Base-by-base conservation (phyloP, 2,797 vertebrate genomes). In the Phataginus tricuspis region DNA sequence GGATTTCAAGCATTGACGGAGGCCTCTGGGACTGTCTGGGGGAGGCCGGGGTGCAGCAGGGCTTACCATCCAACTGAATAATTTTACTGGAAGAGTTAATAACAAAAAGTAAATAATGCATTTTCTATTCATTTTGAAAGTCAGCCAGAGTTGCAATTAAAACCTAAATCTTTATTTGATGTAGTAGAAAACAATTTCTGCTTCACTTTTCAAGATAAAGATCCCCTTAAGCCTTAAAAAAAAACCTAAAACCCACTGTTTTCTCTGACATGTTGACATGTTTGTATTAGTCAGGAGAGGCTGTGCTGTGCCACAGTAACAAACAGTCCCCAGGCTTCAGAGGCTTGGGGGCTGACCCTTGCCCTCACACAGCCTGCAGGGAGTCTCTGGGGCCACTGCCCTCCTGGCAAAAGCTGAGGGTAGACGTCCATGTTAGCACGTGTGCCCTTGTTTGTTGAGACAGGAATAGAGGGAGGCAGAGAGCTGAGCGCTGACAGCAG, bases 401-500 rank as follows among this genome's bases (percentile, higher is more conserved):
- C 12, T 29, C 63, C 42, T 2, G 29, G 16, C 13, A 5, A 31
- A 19, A 42, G 49, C 45, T 34, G n/a, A 27, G 57, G 4, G 0
- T 16, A 2, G 34, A 6, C 37, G 13, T 31, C 14, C 2, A 2
- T 4, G 2, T n/a, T 9, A 4, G 4, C 69, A 31, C 0, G 3
- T 3, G 11, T 10, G 2, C 61, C 72, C 0, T 4, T 1, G 11
- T 21, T 57, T 11, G 12, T 29, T 1, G 4, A 23, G 15, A 31
- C 29, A 63, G 49, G 31, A 42, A 4, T 4, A 61, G 21, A 49
- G 13, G 27, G 82, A 7, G n/a, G 2, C 0, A 1, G n/a, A n/a
- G 42, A 7, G 37, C 4, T 0, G 18, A 31, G 19, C 49, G 2
- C 4, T 2, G 34, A 15, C 3, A 0, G 3, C 0, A 1, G 13